phyloP scores from a whole-genome alignment of 1,140 invertebrate genomes.

The Drosophila lacertosa region DNA sequence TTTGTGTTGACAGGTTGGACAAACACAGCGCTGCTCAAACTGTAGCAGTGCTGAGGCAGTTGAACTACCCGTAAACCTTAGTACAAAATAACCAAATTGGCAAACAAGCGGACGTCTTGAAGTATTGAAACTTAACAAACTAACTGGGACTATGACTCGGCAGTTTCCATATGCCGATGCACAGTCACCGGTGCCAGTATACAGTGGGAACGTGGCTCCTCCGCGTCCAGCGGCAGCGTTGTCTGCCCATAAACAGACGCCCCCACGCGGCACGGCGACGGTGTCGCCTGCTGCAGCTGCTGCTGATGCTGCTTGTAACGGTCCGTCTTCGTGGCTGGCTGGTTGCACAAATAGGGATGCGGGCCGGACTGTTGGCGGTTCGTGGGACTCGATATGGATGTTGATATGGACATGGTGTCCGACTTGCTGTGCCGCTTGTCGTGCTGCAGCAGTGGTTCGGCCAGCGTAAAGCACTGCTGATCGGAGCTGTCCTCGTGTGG shows the following conservation, averaged over 20 bases:
- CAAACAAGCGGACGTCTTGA: slow-evolving; percentile 73
- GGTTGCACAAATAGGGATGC: slow-evolving; percentile 69
- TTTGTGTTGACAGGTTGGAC: slow-evolving; percentile 25
- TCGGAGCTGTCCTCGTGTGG: slow-evolving; percentile 94
- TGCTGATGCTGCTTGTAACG: slow-evolving; percentile 74
- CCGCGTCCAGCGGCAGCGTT: slow-evolving; percentile 57
- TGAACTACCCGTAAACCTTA: slow-evolving; percentile 44
- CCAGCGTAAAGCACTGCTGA: slow-evolving; percentile 89
- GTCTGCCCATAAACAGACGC: slow-evolving; percentile 81
- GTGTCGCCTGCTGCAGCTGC: slow-evolving; percentile 44
- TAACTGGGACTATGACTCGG: slow-evolving; percentile 76
- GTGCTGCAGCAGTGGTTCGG: slow-evolving; percentile 86
- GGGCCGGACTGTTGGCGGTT: slow-evolving; percentile 71
- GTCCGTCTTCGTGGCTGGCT: slow-evolving; percentile 78
- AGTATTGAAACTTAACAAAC: slow-evolving; percentile 53
- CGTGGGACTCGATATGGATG: slow-evolving; percentile 85
- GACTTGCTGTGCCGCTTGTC: slow-evolving; percentile 86
- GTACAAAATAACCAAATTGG: slow-evolving; percentile 61
- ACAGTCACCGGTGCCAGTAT: slow-evolving; percentile 94
- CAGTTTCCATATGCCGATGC: slow-evolving; percentile 91
- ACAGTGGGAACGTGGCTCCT: slow-evolving; percentile 76
- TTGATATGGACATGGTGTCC: slow-evolving; percentile 87
- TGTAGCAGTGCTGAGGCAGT: slow-evolving; percentile 43
- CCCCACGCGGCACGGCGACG: slow-evolving; percentile 57
- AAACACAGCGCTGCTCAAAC: slow-evolving; percentile 22